Conservation (phyloP, 2,888 invertebrate genomes). For the Cyclophora albipunctata region DNA sequence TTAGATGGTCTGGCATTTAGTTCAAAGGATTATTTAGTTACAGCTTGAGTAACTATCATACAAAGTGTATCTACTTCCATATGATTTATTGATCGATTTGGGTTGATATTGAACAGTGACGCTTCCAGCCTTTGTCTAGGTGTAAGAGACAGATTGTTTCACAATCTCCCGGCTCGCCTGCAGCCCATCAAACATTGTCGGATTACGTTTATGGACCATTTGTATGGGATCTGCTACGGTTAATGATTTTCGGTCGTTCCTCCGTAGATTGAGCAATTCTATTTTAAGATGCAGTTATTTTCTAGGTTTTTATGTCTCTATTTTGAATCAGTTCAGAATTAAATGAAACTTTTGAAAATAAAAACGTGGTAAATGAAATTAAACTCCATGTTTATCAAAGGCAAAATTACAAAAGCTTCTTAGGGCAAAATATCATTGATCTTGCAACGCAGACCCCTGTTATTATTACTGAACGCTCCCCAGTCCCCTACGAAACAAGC, state of each 20-base stretch:
- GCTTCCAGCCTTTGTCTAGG: conserved; percentile 28
- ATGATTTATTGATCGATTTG: conserved; percentile 19
- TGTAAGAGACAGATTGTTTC: conserved; percentile 33
- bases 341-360: conserved; percentile 12
- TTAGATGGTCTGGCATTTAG: no score
- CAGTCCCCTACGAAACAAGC: conserved; percentile 41
- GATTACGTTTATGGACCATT: conserved; percentile 67
- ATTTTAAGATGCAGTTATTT: conserved; percentile 39
- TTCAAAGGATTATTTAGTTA: no score
- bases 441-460: conserved; percentile 17
- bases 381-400: no score
- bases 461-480: conserved; percentile 45
- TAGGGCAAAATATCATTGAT: conserved; percentile 22
- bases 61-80: conserved; percentile 1
- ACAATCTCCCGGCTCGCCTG: conserved; percentile 37
- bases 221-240: conserved; percentile 63
- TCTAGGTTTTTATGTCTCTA: conserved; percentile 40
- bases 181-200: conserved; percentile 60
- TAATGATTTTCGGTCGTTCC: conserved; percentile 55
- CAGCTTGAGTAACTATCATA: no score
- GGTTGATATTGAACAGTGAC: conserved; percentile 11
- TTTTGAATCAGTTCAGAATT: conserved; percentile 19
- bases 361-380: conserved; percentile 6
- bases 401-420: background rate
- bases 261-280: conserved; percentile 43